Percentiles rank a stretch among this genome's conserved stretches.
Conservation (phyloP, 2,888 invertebrate species). For the Diploptera punctata region DNA sequence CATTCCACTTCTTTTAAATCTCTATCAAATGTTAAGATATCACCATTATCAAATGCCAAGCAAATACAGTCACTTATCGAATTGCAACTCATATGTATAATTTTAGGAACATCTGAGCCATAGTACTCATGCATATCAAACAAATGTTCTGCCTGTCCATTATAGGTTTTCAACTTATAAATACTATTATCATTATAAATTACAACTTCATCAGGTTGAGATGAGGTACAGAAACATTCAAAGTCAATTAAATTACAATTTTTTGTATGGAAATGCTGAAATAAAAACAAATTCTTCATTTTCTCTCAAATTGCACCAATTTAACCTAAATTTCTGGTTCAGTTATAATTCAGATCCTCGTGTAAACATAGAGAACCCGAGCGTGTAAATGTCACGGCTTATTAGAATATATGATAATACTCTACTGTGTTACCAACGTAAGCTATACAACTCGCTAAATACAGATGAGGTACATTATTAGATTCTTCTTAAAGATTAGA, state of each 20-base stretch:
- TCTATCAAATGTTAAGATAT: constrained; percentile 34
- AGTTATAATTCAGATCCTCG: neutral
- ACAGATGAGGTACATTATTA: no score
- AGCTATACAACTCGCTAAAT: no score
- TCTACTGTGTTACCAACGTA: no score
- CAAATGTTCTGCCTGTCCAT: neutral
- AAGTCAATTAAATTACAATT: neutral
- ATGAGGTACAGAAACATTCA: neutral
- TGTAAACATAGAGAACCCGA: no score
- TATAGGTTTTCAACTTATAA: neutral
- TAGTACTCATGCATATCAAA: neutral
- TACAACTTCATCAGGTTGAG: neutral
- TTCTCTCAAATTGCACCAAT: neutral
- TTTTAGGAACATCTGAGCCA: neutral
- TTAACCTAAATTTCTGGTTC: neutral
- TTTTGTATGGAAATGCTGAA: neutral
- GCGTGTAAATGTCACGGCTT: no score
- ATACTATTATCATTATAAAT: neutral
- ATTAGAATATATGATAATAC: no score
- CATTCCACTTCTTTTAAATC: constrained; percentile 32
- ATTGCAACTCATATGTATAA: constrained; percentile 31
- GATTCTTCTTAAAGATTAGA: no score
- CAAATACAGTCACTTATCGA: constrained; percentile 26
- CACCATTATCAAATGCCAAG: constrained; percentile 35
- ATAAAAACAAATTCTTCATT: constrained; percentile 23